A percentile compares a stretch with the other conserved stretches of the same genome.
Conservation (phyloP, 2,113 vertebrate genomes). For the Myotis davidii region DNA sequence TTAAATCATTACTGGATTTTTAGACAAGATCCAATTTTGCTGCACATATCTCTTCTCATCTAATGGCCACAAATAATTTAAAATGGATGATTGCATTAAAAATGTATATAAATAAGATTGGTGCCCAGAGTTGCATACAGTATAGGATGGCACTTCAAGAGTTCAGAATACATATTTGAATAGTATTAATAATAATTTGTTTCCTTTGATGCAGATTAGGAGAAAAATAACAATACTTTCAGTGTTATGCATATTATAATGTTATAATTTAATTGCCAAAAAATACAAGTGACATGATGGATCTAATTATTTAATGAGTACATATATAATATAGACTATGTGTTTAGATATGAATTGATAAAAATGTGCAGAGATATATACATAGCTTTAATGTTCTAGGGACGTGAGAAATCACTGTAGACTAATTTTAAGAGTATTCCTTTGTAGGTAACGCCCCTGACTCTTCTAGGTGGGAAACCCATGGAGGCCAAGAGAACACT, state of each 20-base stretch:
- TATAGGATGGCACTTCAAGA: neutral
- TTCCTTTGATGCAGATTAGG: neutral
- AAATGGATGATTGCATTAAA: slow-evolving; percentile 72
- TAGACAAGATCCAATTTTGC: slow-evolving; percentile 66
- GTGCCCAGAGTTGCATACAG: neutral
- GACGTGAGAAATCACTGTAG: neutral
- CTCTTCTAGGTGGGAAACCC: neutral
- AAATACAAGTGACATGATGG: neutral
- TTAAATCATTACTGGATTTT: slow-evolving; percentile 68
- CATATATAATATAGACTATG: neutral
- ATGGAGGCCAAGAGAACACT: neutral
- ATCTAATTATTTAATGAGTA: slow-evolving; percentile 17
- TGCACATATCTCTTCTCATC: slow-evolving; percentile 48
- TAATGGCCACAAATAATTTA: slow-evolving; percentile 67
- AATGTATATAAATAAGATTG: slow-evolving; percentile 75
- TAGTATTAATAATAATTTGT: neutral
- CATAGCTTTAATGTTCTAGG: neutral
- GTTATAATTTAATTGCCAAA: slow-evolving; percentile 13
- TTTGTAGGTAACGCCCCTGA: neutral
- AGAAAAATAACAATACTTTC: neutral
- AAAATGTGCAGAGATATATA: slow-evolving; percentile 21
- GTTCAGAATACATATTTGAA: neutral
- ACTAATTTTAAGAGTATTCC: neutral
- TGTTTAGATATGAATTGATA: neutral
- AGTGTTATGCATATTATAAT: neutral